Evolutionary conservation across 2,113 vertebrate genomes (phyloP).

Genomic region (Calyptomena viridis): DNA sequence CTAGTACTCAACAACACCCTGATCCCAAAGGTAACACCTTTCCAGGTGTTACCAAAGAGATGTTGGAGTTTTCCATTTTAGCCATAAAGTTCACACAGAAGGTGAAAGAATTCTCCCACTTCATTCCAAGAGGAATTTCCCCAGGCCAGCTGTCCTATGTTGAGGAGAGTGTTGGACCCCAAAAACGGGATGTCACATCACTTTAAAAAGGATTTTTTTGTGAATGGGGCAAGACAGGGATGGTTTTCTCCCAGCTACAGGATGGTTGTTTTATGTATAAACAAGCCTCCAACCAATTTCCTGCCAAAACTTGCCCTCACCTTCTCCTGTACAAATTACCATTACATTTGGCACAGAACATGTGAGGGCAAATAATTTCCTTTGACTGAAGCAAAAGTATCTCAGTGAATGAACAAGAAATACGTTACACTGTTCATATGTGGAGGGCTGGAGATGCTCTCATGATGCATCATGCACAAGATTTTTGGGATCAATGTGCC

Average conservation of each 20-base stretch:
- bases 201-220: neutral
- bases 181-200: neutral
- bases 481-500: neutral
- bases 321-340: neutral
- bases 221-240: neutral
- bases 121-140: neutral
- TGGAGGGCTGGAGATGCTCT: neutral
- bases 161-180: neutral
- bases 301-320: neutral
- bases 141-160: neutral
- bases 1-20: neutral
- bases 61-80: rapidly evolving
- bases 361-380: neutral
- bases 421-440: neutral
- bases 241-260: neutral
- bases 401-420: neutral
- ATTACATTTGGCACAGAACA: neutral
- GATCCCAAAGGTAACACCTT: neutral
- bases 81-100: neutral
- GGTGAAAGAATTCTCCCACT: neutral
- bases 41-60: neutral
- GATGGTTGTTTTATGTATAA: neutral
- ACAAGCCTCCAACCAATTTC: neutral
- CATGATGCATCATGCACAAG: neutral
- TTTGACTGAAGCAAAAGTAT: neutral